Evolutionary conservation across 2,113 vertebrate species (phyloP), one percentile per base, ranked within the genome.

Genomic region (Paracanthobrama guichenoti): DNA sequence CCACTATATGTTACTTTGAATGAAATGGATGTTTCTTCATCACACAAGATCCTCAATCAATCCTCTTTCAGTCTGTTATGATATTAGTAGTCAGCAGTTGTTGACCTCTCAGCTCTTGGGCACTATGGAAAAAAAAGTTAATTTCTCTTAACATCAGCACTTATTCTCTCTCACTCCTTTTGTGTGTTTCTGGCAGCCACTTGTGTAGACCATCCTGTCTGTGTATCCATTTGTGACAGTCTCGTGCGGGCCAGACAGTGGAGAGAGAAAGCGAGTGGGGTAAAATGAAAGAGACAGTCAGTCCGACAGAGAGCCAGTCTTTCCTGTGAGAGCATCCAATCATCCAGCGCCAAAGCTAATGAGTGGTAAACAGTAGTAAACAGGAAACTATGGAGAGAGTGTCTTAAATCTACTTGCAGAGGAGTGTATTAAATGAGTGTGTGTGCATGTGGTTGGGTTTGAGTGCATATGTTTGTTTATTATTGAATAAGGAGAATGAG

Each of bases 381-480:
- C 88, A 89, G 88, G 88, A 89, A 87, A 67, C 84, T 78, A 69
- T 85, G 50, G 57, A 53, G 77, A 85, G 86, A 87, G 84, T 87
- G 86, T 86, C 83, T 71, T 82, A 85, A 82, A 89, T 87, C 78
- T 86, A 85, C 84, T 86, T 76, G 66, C 57, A 71, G 84, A 84
- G 77, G 76, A 84, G 77, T 84, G 78, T 88, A 86, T 87, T 88
- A 87, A 84, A 78, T 64, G 88, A 69, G 22, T 84, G 59, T 84
- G 82, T 73, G 73, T 67, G 74, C 39, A 42, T 78, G 83, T 57
- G 86, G 82, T 85, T 81, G 84, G 83, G 81, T 86, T 81, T 83
- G 86, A 87, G 84, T 86, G 84, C 85, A 84, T 86, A 71, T 76
- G 85, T 87, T 86, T 83, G 81, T 84, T 88, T 84, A 86, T 88